phyloP scores from a whole-genome alignment of 2,113 vertebrate species.

The Aythya baeri region DNA sequence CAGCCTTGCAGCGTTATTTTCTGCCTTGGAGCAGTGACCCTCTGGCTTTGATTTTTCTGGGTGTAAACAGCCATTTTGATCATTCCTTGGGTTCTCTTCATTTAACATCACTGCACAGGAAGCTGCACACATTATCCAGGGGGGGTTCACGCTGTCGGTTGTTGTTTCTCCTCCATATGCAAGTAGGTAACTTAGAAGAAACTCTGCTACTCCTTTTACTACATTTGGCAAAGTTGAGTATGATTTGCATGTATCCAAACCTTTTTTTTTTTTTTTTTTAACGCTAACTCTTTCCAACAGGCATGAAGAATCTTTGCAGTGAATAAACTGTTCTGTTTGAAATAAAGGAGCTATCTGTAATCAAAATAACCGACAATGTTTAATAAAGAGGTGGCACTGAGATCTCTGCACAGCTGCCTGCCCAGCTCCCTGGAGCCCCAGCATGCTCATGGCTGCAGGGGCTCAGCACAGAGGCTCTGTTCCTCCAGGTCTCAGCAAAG shows the following conservation, averaged over 20 bases:
- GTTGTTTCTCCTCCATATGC: neutral
- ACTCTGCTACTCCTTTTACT: slow-evolving; percentile 9
- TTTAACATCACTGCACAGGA: neutral
- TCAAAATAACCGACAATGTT: slow-evolving; percentile 24
- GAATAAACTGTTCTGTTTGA: slow-evolving; percentile 52
- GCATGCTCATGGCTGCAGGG: neutral
- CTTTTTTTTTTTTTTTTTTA: neutral
- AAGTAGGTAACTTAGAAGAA: slow-evolving; percentile 34
- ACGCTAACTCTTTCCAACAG: slow-evolving; percentile 42
- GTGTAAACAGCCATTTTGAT: neutral
- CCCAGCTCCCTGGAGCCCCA: neutral
- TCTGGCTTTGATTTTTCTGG: neutral
- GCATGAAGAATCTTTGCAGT: slow-evolving; percentile 37
- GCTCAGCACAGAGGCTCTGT: neutral
- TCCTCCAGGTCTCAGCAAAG: neutral
- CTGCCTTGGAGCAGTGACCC: neutral
- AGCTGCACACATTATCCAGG: neutral
- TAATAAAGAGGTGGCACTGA: neutral
- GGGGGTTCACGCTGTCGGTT: neutral
- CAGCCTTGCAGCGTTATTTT: neutral
- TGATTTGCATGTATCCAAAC: slow-evolving; percentile 64
- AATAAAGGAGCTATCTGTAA: slow-evolving; percentile 43
- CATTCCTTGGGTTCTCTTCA: neutral
- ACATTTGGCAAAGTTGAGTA: slow-evolving; percentile 23
- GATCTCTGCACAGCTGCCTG: neutral